Evolutionary conservation across 2,113 vertebrate species (phyloP).

Genomic region (Oncorhynchus keta): DNA sequence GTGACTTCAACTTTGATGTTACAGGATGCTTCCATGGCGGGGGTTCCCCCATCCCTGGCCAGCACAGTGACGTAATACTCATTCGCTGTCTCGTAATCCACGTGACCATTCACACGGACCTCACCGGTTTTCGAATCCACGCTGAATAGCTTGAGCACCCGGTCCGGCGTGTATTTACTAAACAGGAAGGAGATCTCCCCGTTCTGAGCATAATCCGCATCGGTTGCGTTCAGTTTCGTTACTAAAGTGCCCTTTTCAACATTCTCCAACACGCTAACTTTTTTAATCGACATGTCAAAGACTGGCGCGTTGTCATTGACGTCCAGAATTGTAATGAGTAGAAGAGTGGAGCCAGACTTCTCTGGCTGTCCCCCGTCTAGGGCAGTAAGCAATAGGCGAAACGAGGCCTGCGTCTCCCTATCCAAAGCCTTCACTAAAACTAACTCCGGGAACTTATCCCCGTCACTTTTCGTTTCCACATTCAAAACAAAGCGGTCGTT

Average conservation of each 20-base stretch:
- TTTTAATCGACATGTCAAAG: slow-evolving; percentile 80
- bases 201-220: slow-evolving; percentile 82
- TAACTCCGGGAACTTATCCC: slow-evolving; percentile 83
- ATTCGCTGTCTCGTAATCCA: slow-evolving; percentile 86
- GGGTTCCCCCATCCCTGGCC: slow-evolving; percentile 87
- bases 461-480: slow-evolving; percentile 75
- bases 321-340: slow-evolving; percentile 86
- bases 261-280: slow-evolving; percentile 82
- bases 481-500: slow-evolving; percentile 75
- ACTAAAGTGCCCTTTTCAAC: slow-evolving; percentile 81
- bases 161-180: slow-evolving; percentile 82
- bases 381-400: slow-evolving; percentile 83
- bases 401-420: slow-evolving; percentile 79
- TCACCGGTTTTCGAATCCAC: slow-evolving; percentile 85
- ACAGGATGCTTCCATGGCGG: slow-evolving; percentile 88
- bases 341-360: slow-evolving; percentile 83
- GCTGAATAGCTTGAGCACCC: slow-evolving; percentile 78
- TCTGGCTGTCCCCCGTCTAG: slow-evolving; percentile 86
- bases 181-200: slow-evolving; percentile 86
- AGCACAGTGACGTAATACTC: slow-evolving; percentile 85
- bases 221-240: slow-evolving; percentile 84
- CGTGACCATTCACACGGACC: slow-evolving; percentile 77
- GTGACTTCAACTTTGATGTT: slow-evolving; percentile 85
- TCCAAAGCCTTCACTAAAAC: slow-evolving; percentile 85
- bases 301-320: slow-evolving; percentile 92